Evolutionary conservation across 2,888 invertebrate species (phyloP).

Genomic region (Caenorhabditis drosophilae): DNA sequence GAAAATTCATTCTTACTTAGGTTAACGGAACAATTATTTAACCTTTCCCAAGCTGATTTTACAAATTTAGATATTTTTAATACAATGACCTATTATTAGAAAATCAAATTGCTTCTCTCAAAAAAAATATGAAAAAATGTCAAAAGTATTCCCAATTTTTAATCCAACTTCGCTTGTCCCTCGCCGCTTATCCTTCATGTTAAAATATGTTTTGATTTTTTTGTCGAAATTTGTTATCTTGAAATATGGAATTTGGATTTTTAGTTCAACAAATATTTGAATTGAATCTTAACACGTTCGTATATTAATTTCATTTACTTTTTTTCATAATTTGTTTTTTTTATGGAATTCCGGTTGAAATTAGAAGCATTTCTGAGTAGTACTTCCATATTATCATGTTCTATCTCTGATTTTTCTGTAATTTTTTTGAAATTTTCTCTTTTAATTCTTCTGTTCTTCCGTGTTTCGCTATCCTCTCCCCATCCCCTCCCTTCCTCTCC

Average conservation of each 20-base stretch:
- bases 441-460: not conserved
- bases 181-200: too few relatives aligned
- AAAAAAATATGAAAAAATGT: not conserved
- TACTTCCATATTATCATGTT: conserved; percentile 37
- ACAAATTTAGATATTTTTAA: too few relatives aligned
- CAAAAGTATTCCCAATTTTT: too few relatives aligned
- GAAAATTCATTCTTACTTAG: too few relatives aligned
- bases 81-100: conserved; percentile 19
- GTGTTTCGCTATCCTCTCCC: not conserved
- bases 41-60: too few relatives aligned
- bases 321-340: too few relatives aligned
- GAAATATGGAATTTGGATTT: conserved; percentile 4
- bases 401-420: conserved; percentile 30
- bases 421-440: not conserved
- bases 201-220: too few relatives aligned
- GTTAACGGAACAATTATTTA: too few relatives aligned
- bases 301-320: too few relatives aligned
- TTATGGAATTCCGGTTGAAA: conserved; percentile 1
- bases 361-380: conserved; percentile 5
- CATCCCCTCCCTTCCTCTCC: conserved; percentile 2
- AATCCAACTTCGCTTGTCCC: too few relatives aligned
- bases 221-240: too few relatives aligned
- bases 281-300: conserved; percentile 16
- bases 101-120: not conserved
- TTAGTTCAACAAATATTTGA: not conserved